phyloP scores from a whole-genome alignment of 2,113 vertebrate species.

The Desmodus rotundus region DNA sequence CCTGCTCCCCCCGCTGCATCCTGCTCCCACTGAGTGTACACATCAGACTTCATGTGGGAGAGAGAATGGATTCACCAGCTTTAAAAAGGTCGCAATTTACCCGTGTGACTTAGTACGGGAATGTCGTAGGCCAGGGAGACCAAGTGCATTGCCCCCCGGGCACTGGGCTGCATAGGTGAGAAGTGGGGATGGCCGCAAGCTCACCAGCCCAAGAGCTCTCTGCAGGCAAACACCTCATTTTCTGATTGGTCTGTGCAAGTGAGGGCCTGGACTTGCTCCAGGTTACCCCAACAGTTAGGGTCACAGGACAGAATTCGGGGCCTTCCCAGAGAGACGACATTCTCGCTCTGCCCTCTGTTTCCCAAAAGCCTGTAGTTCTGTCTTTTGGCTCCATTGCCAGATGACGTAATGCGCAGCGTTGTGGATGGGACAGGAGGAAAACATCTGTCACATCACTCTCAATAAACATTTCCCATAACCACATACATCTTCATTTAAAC shows the following conservation, averaged over 20 bases:
- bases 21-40: background rate
- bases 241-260: background rate
- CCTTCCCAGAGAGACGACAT: accelerated
- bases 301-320: background rate
- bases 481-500: background rate
- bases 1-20: background rate
- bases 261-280: background rate
- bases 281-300: background rate
- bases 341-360: background rate
- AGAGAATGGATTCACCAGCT: background rate
- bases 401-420: background rate
- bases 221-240: background rate
- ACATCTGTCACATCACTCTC: background rate
- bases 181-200: background rate
- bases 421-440: background rate
- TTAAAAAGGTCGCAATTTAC: background rate
- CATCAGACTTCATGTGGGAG: background rate
- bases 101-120: background rate
- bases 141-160: background rate
- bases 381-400: background rate
- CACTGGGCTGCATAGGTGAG: background rate
- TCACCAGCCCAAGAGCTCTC: too few relatives aligned
- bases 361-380: background rate
- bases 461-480: too few relatives aligned
- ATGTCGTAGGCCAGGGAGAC: background rate